Base-by-base conservation (phyloP, 2,888 invertebrate species). In the Lagria hirta region DNA sequence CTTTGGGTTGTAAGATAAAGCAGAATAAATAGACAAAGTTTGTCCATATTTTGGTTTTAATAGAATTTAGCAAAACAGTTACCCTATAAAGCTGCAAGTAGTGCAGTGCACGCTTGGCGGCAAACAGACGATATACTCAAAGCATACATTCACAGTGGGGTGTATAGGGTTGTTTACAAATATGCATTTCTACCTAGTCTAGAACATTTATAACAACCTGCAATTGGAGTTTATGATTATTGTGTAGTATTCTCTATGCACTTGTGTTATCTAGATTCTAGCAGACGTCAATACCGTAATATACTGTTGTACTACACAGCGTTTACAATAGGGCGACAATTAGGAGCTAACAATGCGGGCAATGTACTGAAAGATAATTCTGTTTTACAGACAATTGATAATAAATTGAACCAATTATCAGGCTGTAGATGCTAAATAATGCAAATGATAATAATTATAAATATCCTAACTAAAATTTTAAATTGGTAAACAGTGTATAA, bases 161-260 rank as follows among this genome's bases (percentile, higher is more conserved):
- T 10, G 27, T 4, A 15, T n/a, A 8, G 10, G 11, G 7, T 3
- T 3, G 17, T 20, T 30, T 23, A 40, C 32, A 32, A 21, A 30
- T 26, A 16, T 24, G 17, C 16, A 40, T 12, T 24, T 30, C 17
- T n/a, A n/a, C n/a, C n/a, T n/a, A n/a, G n/a, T 3, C 4, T 16
- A 4, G 5, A 4, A 4, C 21, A 49, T 52, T 51, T 42, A 46
- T 52, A 40, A 43, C 52, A 48, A 53, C 45, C 38, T 43, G 52
- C 46, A 53, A 51, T 52, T 54, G 51, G 51, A 54, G 49, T 58
- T 52, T 55, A 54, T 54, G 53, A 51, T 54, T 51, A 56, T 56
- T 48, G 52, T 51, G 52, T 52, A 49, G 50, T 48, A 45, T 34
- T 46, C 41, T 43, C 38, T 51, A 42, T 41, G 45, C 43, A 47